Evolutionary conservation across 1,140 invertebrate genomes (phyloP), one percentile per base, ranked within the genome.

Genomic region (Micrasema minimum): DNA sequence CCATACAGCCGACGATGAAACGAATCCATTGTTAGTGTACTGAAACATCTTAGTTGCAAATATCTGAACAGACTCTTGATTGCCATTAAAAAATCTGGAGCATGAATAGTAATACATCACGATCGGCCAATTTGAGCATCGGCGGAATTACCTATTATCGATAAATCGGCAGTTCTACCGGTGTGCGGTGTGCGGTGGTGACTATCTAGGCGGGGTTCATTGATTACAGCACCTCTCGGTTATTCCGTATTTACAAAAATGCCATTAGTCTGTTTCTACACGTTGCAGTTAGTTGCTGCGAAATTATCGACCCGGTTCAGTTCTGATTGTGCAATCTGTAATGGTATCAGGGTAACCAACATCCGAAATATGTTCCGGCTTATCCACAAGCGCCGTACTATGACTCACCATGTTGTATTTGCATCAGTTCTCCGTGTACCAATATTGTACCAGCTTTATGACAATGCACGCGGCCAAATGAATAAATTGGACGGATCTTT

Each of bases 21-120:
- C 20, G 7, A 55, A 14, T 55, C n/a, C 26, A 12, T 55, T 16
- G 51, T n/a, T 55, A 55, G 26, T 55, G 5, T 31, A 55, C 26
- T 26, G 51, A 46, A 46, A 46, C 26, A 46, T n/a, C 51, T 12
- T 11, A 48, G 16, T n/a, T 53, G 50, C 55, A 46, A 64, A 64
- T 64, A 20, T 45, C 41, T 23, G 23, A 35, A 46, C 46, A 64
- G 20, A 20, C 59, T 64, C 45, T 46, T 31, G 43, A 64, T 45
- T 3, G 59, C 23, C 18, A n/a, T 43, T 48, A 48, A 61, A 69
- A 69, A 69, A 46, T 69, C 53, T 48, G 31, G 53, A 69, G 26
- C 66, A 69, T 69, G 66, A 69, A 69, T 69, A 69, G 38, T 59
- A 69, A 69, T 69, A 53, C 43, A 61, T 59, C 66, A 69, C 66